A percentile compares a stretch with the other conserved stretches of the same genome.
Evolutionary conservation across 2,888 invertebrate genomes (phyloP).

Genomic region (Ctenicera cuprea): DNA sequence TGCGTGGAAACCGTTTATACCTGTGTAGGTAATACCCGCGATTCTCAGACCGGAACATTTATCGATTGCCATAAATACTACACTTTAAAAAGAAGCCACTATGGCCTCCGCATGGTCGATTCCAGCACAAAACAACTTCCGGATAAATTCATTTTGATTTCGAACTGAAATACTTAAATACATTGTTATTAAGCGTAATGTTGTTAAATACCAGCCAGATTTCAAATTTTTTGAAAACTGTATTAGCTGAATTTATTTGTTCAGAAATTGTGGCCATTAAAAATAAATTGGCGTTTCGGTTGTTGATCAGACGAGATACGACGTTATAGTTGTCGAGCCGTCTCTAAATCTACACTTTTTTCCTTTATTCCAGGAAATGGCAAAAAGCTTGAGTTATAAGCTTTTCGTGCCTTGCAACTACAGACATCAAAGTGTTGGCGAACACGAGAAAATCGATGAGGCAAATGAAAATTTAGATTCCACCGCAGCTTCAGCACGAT

Average conservation of each 20-base stretch:
- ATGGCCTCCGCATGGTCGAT: conserved; percentile 17
- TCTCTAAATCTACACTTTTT: not conserved
- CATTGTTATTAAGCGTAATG: too few relatives aligned
- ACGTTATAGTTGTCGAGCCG: too few relatives aligned
- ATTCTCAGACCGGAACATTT: conserved; percentile 41
- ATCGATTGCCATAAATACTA: conserved; percentile 44
- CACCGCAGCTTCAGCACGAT: conserved; percentile 1
- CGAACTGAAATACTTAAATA: too few relatives aligned
- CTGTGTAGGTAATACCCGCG: conserved; percentile 45
- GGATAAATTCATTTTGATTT: not conserved
- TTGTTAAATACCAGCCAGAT: too few relatives aligned
- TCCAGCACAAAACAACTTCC: conserved; percentile 1
- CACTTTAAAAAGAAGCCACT: conserved; percentile 18
- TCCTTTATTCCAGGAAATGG: not conserved
- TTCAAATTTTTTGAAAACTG: too few relatives aligned
- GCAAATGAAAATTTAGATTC: conserved; percentile 11
- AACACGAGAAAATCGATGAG: conserved; percentile 9
- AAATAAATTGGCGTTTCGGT: too few relatives aligned
- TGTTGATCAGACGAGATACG: too few relatives aligned
- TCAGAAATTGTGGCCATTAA: too few relatives aligned
- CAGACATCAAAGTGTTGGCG: not conserved
- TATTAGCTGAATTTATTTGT: too few relatives aligned
- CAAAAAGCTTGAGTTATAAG: not conserved
- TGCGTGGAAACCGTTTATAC: conserved; percentile 51
- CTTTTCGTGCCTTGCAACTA: not conserved